Base-by-base conservation (phyloP, 2,888 invertebrate genomes). In the Oeneis ivallda region DNA sequence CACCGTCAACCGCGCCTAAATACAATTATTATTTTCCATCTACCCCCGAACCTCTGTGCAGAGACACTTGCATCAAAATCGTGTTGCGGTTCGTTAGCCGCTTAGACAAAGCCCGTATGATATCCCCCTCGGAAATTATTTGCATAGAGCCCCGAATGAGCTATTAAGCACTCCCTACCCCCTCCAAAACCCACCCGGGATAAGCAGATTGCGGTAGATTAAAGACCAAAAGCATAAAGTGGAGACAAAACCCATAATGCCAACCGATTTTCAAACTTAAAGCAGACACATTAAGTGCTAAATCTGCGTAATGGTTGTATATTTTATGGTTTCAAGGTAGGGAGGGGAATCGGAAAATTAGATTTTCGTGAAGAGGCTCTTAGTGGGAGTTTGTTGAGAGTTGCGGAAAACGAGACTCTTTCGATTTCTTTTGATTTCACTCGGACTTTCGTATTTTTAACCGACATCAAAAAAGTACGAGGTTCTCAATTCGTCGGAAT, bases 141-240 rank as follows among this genome's bases (percentile, higher is more conserved):
- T 91, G 91, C 91, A 91, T 91, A 89, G 84, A 86, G 81, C 88
- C 87, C 87, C 91, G 90, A 91, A 92, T 90, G 90, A 91, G 90
- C 91, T 90, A 92, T 92, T 92, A 92, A 89, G 89, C 89, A 90
- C 87, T 84, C 81, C 82, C 79, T 78, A n/a, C 83, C 82, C 79
- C 56, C 11, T 39, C 56, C 19, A 17, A 39, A 41, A 41, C 56
- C 56, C 87, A 83, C 83, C 82, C 84, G 80, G 84, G 83, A 84
- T 89, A 90, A 91, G 89, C 91, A 91, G 90, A 92, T 91, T 91
- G 92, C 88, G 92, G 92, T 87, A 85, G 89, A 91, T 91, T 90
- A 90, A 91, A 90, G 90, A 90, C 89, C 91, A 85, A 85, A 88
- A 85, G 86, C 86, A 85, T 86, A 85, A 86, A 87, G 85, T 81